phyloP scores from a whole-genome alignment of 2,113 vertebrate genomes.

The Dunckerocampus dactyliophorus region DNA sequence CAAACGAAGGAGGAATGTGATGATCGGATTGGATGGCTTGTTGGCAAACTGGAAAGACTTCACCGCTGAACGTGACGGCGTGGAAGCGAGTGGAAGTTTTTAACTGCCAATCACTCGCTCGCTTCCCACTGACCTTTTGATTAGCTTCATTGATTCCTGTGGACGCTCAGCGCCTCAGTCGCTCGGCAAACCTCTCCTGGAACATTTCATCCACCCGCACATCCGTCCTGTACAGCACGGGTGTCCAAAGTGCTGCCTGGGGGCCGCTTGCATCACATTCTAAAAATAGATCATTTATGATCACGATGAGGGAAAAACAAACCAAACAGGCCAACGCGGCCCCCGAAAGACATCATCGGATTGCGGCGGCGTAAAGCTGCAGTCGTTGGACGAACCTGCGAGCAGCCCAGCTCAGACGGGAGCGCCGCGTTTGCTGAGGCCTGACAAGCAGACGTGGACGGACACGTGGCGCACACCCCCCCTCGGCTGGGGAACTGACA shows the following conservation, averaged over 20 bases:
- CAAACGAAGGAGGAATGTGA: constrained; percentile 62
- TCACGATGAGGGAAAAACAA: too few relatives aligned
- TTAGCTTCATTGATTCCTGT: constrained; percentile 35
- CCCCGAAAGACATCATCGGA: constrained; percentile 67
- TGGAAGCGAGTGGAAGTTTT: constrained; percentile 19
- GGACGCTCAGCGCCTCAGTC: constrained; percentile 4
- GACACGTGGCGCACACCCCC: constrained; percentile 24
- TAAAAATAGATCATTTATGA: too few relatives aligned
- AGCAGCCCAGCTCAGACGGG: constrained; percentile 66
- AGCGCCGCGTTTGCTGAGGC: constrained; percentile 55
- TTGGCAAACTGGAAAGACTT: constrained; percentile 63
- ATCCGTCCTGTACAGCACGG: too few relatives aligned
- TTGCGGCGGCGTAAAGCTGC: constrained; percentile 68
- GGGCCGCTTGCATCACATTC: too few relatives aligned
- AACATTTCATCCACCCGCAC: too few relatives aligned
- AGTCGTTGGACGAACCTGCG: constrained; percentile 48
- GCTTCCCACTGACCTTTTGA: constrained; percentile 24
- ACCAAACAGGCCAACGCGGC: constrained; percentile 28
- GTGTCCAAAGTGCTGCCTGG: too few relatives aligned
- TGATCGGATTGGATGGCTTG: constrained; percentile 50
- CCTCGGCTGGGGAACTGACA: constrained; percentile 40
- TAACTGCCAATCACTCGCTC: neutral
- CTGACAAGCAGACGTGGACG: constrained; percentile 43
- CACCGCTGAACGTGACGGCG: constrained; percentile 35
- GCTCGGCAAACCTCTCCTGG: too few relatives aligned